Base-by-base conservation (phyloP, 2,888 invertebrate species). In the Macrosiphum euphorbiae region DNA sequence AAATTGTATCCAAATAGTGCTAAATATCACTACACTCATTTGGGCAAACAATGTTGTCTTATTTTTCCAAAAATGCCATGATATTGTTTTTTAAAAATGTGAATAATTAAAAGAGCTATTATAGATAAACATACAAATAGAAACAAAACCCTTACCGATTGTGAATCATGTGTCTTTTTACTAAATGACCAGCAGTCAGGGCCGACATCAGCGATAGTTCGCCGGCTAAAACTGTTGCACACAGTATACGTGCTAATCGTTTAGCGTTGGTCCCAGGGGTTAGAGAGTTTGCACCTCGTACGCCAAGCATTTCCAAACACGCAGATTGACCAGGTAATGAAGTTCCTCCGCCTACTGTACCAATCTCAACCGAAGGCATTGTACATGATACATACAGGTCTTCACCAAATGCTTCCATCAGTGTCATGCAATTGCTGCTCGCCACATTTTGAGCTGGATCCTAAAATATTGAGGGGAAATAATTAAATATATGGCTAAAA, bases 371-470 rank as follows among this genome's bases (percentile, higher is more conserved):
- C 10, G 98, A 99, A 13, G 99, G 99, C 99, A 99, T 99, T 1
- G 99, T 99, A 96, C 99, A 99, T 1, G 98, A 98, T 91, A 99
- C 98, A 95, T 98, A 98, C 20, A 99, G 96, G 96, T 99, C 99
- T 67, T 97, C 97, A 20, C 98, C 97, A 96, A 97, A 97, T 5
- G 97, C 97, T 96, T 99, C 99, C 98, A 99, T 98, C 94, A 98
- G 96, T 0, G 99, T 99, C 95, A 99, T 98, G 95, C 99, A 99
- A 96, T 99, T 99, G 95, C 99, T 98, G 95, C 99, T 99, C 0
- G 98, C 98, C 0, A 99, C 98, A 95, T 98, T 98, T 96, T 99
- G 99, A 0, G 99, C 99, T 20, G 99, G 99, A 96, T 99, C 99
- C 97, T 97, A n/a, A 94, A 94, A n/a, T n/a, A 88, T 50, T 24